Conservation (phyloP, 2,888 invertebrate species). For the Drosophila neonasuta region DNA sequence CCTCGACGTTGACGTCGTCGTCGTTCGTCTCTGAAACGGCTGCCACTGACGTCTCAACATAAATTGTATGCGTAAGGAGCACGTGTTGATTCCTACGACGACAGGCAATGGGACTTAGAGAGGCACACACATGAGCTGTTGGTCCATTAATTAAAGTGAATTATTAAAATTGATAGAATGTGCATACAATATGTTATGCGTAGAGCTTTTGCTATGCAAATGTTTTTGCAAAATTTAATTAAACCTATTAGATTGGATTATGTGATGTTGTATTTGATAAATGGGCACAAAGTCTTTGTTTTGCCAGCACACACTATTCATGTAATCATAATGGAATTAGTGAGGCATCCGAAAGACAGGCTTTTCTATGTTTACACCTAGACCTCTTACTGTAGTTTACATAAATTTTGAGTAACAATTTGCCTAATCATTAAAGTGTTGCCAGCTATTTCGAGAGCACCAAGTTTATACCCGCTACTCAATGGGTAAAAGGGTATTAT, state of each 20-base stretch:
- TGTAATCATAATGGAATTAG: conserved; percentile 9
- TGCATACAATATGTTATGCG: not conserved
- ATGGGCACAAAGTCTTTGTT: conserved; percentile 18
- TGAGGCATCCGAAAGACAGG: not conserved
- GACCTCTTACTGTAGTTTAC: not conserved
- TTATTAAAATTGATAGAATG: conserved; percentile 43
- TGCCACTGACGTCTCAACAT: conserved; percentile 22
- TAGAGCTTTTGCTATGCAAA: conserved; percentile 23
- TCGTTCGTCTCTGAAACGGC: not conserved
- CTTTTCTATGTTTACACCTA: not conserved
- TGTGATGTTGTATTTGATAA: conserved; percentile 23
- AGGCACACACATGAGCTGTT: conserved; percentile 23
- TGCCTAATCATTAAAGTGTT: not conserved
- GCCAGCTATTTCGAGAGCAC: no score
- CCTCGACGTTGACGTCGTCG: not conserved
- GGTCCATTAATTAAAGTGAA: conserved; percentile 48
- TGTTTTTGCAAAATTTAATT: conserved; percentile 36
- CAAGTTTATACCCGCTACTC: no score
- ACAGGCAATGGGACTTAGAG: conserved; percentile 13
- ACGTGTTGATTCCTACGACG: conserved; percentile 35
- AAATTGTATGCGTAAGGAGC: conserved; percentile 38
- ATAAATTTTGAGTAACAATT: not conserved
- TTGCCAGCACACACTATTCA: not conserved
- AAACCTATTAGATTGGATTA: conserved; percentile 43
- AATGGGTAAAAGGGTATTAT: no score